Evolutionary conservation across 2,888 invertebrate species (phyloP), one percentile per base, ranked within the genome.

Genomic region (Tetanocera ferruginea): DNA sequence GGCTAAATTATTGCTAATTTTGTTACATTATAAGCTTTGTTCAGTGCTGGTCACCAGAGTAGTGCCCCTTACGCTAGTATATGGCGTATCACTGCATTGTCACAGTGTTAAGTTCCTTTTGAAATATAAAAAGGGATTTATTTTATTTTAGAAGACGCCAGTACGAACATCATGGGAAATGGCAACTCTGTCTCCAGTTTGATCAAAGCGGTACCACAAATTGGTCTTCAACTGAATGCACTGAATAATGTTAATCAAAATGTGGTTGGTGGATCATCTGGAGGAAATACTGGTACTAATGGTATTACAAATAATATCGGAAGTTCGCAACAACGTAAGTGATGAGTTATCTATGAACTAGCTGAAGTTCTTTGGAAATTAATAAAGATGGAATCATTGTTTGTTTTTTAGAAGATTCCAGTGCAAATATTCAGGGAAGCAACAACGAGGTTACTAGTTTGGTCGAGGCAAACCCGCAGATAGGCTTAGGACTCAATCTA

Each of bases 391-490:
- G 1, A 11, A 8, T 52, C 1, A 17, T 55, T 55, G 19, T 19
- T 19, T 9, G 2, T 55, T 19, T 11, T 43, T 43, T 43, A 43
- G 43, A 43, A 43, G 11, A 43, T 14, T 11, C 25, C 9, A 72
- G 62, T 11, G n/a, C 37, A 1, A 28, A 23, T 9, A 76, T 76
- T 1, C 14, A 4, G 6, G 70, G 76, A 5, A 28, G 23, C 6
- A 25, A 5, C 17, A 76, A 76, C 19, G 31, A 8, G 3, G n/a
- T 76, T 0, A 2, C 67, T 0, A 76, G 51, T 28, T 37, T 71
- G 6, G 6, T 76, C 1, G 71, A 78, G 19, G 51, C 57, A 0
- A 67, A 57, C 37, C 52, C 77, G 2, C 74, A 77, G 64, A 37
- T 78, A 11, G 78, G 73, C 17, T 25, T 76, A 2, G 17, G 5